Base-by-base conservation (phyloP, 2,888 invertebrate species). In the Nipponacmea schrenckii region DNA sequence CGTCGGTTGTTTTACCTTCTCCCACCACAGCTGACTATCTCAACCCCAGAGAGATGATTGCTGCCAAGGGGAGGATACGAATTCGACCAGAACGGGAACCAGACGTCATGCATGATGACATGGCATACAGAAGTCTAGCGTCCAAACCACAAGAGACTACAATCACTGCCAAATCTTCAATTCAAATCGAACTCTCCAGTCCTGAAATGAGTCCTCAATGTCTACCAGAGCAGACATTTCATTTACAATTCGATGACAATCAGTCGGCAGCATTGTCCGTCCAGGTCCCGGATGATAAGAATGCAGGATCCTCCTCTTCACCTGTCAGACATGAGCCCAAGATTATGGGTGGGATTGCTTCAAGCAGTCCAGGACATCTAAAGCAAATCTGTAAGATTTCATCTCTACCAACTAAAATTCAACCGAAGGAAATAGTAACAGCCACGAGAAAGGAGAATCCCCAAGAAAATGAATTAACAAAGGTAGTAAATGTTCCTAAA, bases 41-140 rank as follows among this genome's bases (percentile, higher is more conserved):
- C 4, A 70, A 62, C 31, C 64, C 64, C 27, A 64, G 72, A 48
- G 68, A 64, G 64, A 62, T 26, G 45, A 65, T 66, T 17, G 64
- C 74, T 1, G 69, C 69, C 0, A 27, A 75, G 44, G 70, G 72
- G 8, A 69, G 76, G 14, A 46, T 73, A 31, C 67, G 81, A 20
- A 70, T 75, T 14, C 45, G 78, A n/a, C 78, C 77, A 20, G 79
- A 77, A 4, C 70, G 50, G n/a, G 72, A 77, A 10, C 71, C 79
- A 12, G 80, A 79, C 56, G 74, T 75, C 12, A 79, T 79, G 62
- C 80, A 79, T 67, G 80, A 81, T 65, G 81, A 81, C 70, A 50
- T 76, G 62, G 77, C 77, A 0, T 56, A 56, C 24, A 56, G 56
- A 56, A 56, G 75, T 75, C 71, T 56, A 72, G n/a, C 48, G 67